Evolutionary conservation across 1,140 invertebrate genomes (phyloP), one percentile per base, ranked within the genome.

Genomic region (Melipona quadrifasciata): DNA sequence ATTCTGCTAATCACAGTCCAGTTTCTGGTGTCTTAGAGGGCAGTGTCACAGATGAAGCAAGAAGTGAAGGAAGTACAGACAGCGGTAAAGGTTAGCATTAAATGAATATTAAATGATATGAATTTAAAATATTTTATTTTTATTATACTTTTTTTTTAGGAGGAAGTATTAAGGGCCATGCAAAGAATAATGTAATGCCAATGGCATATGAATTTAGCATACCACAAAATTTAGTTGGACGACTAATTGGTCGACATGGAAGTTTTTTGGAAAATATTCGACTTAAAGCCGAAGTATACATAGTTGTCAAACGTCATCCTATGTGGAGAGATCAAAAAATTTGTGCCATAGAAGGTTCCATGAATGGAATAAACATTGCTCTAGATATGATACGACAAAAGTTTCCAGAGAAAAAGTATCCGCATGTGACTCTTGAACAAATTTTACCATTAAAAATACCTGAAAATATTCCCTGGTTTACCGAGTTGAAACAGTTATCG

Each of bases 211-310:
- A 99, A 91, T 99, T 99, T 95, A 95, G 96, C 86, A 96, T 99
- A 89, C 97, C 98, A 17, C 96, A 97, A 89, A 93, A 95, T 67
- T 92, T 98, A 70, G 98, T 98, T 84, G 98, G 98, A 24, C 96
- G 97, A 58, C 95, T 99, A 79, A 99, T 99, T 92, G 98, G 99
- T 53, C 96, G 96, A 89, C 96, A 97, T 88, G 98, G 98, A 34
- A 95, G 95, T n/a, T 97, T 97, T 94, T 96, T 99, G 21, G 97
- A 97, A 76, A 96, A 96, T 88, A 97, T 99, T 70, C 98, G 98
- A 92, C 93, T 96, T 6, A 96, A 97, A 89, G 97, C 97, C 1
- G 96, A 97, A 89, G 97, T 98, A 27, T 96, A 96, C 89, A 97
- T 99, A 68, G 94, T 96, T 74, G 96, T 99, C 12, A 97, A 97